Percentiles rank a stretch among this genome's conserved stretches.
phyloP scores from a whole-genome alignment of 2,888 invertebrate genomes.

The Ormyrus rosae region DNA sequence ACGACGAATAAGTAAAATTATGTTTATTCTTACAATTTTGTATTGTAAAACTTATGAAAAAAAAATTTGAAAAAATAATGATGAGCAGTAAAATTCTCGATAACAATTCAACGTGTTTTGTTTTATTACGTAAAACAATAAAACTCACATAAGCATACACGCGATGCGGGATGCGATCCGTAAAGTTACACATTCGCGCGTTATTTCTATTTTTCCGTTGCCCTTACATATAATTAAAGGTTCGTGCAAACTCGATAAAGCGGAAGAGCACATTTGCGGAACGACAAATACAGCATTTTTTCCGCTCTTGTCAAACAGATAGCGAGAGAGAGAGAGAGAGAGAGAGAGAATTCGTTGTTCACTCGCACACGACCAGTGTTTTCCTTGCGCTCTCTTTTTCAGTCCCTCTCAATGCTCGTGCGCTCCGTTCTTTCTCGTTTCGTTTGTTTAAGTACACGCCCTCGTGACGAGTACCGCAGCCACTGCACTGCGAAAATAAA shows the following conservation, averaged over 20 bases:
- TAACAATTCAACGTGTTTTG: slow-evolving; percentile 38
- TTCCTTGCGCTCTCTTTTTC: not conserved
- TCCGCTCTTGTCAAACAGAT: no score
- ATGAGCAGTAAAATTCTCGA: slow-evolving; percentile 45
- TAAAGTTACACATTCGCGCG: not conserved
- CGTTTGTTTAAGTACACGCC: slow-evolving; percentile 45
- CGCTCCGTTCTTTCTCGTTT: slow-evolving; percentile 2
- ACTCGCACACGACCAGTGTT: not conserved
- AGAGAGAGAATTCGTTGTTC: no score
- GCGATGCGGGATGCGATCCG: not conserved
- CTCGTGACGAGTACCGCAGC: slow-evolving; percentile 22
- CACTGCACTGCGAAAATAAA: slow-evolving; percentile 8
- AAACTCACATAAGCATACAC: not conserved
- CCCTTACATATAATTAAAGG: slow-evolving; percentile 32
- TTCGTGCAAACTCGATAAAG: slow-evolving; percentile 31
- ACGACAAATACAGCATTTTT: slow-evolving; percentile 6
- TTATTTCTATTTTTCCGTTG: not conserved
- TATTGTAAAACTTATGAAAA: slow-evolving; percentile 39
- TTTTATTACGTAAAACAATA: slow-evolving; percentile 39
- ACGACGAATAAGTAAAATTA: slow-evolving; percentile 15
- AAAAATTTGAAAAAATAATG: slow-evolving; percentile 20
- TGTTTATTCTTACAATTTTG: slow-evolving; percentile 48
- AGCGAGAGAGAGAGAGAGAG: no score
- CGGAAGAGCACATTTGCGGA: slow-evolving; percentile 32
- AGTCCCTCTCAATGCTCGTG: not conserved